Evolutionary conservation across 2,113 vertebrate genomes (phyloP).

Genomic region (Acrocephalus kingi): DNA sequence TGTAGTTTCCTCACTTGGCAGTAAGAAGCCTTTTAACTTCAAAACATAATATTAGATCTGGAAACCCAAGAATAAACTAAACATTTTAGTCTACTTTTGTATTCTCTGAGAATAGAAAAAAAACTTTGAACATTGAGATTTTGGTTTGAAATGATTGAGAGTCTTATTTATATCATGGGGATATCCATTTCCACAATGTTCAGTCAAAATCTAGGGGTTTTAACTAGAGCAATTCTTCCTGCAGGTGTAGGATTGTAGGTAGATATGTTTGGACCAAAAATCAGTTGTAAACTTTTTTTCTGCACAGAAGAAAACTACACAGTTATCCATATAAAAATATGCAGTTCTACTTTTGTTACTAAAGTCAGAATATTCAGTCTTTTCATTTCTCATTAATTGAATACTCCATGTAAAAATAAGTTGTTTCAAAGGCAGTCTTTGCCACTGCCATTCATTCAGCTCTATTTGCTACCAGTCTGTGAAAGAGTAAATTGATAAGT

Average conservation of each 20-base stretch:
- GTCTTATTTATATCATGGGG: background rate
- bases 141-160: background rate
- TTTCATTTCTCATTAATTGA: background rate
- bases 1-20: background rate
- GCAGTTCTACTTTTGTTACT: background rate
- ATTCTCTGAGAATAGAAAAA: background rate
- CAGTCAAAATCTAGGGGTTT: background rate
- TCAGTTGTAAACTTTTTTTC: background rate
- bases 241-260: background rate
- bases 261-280: background rate
- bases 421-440: background rate
- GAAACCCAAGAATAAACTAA: background rate
- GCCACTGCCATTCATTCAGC: background rate
- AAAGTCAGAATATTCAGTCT: background rate
- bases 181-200: background rate
- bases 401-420: background rate
- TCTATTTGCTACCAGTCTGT: background rate
- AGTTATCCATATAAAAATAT: background rate
- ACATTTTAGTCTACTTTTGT: background rate
- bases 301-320: background rate
- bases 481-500: background rate
- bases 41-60: background rate
- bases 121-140: background rate
- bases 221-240: background rate
- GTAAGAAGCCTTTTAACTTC: background rate